Base-by-base conservation (phyloP, 2,888 invertebrate genomes). In the Bellardia pandia region DNA sequence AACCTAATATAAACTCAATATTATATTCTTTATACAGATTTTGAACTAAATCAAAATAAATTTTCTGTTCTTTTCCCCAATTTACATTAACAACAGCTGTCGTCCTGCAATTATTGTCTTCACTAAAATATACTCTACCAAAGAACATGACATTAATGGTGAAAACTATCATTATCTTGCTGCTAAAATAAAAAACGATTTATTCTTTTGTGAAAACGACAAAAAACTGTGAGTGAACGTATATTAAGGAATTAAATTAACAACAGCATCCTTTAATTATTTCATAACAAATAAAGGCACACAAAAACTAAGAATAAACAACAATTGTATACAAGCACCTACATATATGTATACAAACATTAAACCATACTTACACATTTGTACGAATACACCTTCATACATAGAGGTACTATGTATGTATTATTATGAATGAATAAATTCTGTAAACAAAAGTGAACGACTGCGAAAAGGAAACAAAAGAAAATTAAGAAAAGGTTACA, bases 401-500 rank as follows among this genome's bases (percentile, higher is more conserved):
- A 33, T 33, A 33, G 33, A 33, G 33, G 33, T 2, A 4, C 8
- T 11, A 16, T 16, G 42, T n/a, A 13, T 58, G 56, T 40, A 11
- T 71, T 71, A 11, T 72, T 7, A 56, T 14, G 13, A 53, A 14
- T 42, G 58, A 23, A 71, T 37, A 40, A 53, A 53, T 40, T n/a
- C 37, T 71, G 33, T 53, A 14, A 64, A 64, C 48, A 60, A 56
- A 42, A 56, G 9, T 23, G 6, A 45, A 37, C 51, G 14, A 62
- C 3, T 11, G 11, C 0, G 7, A 62, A 37, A 5, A 37, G 42
- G 16, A 42, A 58, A 56, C 42, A 51, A 76, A 76, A 53, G 3
- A 66, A 72, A 66, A 13, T 62, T 14, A 56, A 42, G 40, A 72
- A 80, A 71, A 69, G 62, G 62, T 78, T 71, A 79, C 60, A 60